These are phyloP conservation scores for Temnothorax rugatulus DNA, from an alignment of 2,888 invertebrate genomes.

Conservation along the genomic window DNA sequence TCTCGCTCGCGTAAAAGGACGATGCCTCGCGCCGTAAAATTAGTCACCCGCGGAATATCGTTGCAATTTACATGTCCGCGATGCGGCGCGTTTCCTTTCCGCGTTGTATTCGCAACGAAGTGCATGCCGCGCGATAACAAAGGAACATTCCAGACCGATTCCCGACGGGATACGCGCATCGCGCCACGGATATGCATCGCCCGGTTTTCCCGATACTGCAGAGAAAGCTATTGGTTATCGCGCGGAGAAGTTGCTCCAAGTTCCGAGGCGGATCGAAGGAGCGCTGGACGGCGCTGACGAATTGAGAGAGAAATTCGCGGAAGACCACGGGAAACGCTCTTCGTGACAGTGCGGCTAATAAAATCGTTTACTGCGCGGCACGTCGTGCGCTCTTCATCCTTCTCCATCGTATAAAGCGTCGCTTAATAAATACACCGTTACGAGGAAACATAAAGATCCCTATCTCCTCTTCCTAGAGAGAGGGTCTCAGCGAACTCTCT, in stretches of 20 bases:
- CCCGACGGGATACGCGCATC: not conserved
- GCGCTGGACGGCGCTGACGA: not conserved
- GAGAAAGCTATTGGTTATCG: slow-evolving; percentile 22
- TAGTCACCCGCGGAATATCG: slow-evolving; percentile 13
- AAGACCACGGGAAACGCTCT: not conserved
- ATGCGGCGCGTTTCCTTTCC: not conserved
- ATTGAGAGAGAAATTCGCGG: slow-evolving; percentile 6
- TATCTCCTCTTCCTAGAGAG: slow-evolving; percentile 51
- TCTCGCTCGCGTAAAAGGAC: slow-evolving; percentile 1
- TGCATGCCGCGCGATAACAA: slow-evolving; percentile 22
- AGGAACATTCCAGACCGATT: slow-evolving; percentile 28
- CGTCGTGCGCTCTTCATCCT: not conserved
- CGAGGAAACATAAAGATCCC: slow-evolving; percentile 62
- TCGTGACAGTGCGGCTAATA: not conserved
- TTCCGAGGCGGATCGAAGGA: not conserved
- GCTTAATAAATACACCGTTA: slow-evolving; percentile 69
- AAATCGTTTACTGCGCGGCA: not conserved
- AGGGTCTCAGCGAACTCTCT: slow-evolving; percentile 53
- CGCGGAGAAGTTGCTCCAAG: not conserved
- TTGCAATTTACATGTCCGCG: slow-evolving; percentile 29
- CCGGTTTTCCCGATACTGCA: not conserved
- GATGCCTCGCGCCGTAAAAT: slow-evolving; percentile 9
- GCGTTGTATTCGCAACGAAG: not conserved
- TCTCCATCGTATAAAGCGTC: slow-evolving; percentile 44
- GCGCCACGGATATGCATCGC: slow-evolving; percentile 9